Conservation (phyloP, 1,140 invertebrate genomes). For the Scaptomyza graminum region DNA sequence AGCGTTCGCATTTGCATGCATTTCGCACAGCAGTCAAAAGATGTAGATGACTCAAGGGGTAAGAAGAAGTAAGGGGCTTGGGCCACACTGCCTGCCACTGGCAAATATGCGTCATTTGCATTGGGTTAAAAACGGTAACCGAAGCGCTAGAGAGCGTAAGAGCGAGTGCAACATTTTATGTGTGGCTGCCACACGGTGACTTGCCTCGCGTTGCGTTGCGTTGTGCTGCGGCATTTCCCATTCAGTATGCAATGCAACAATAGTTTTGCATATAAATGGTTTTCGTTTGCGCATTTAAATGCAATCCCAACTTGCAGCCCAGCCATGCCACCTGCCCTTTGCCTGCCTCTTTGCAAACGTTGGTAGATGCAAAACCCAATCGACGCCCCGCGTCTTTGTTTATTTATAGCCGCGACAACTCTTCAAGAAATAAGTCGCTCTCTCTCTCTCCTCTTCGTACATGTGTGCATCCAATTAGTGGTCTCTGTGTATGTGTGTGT, state of each 20-base stretch:
- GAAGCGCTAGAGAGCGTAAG: constrained; percentile 32
- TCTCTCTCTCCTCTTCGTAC: not conserved
- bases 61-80: too few relatives aligned
- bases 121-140: constrained; percentile 72
- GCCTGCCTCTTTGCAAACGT: not conserved
- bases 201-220: constrained; percentile 2
- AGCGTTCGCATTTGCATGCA: constrained; percentile 75
- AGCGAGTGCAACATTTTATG: constrained; percentile 49
- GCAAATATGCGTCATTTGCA: constrained; percentile 81
- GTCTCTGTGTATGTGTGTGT: not conserved
- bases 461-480: constrained; percentile 27
- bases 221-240: constrained; percentile 54
- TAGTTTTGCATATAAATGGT: constrained; percentile 84
- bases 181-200: constrained; percentile 20
- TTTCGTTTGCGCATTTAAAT: constrained; percentile 81
- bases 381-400: constrained; percentile 58
- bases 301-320: constrained; percentile 50
- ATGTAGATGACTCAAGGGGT: constrained; percentile 34
- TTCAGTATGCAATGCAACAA: constrained; percentile 82
- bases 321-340: constrained; percentile 8
- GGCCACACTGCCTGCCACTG: constrained; percentile 18
- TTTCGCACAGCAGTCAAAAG: constrained; percentile 74
- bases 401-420: constrained; percentile 54
- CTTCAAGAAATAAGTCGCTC: constrained; percentile 38
- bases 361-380: constrained; percentile 41